Conservation (phyloP, 2,888 invertebrate species). For the Hemithea aestivaria region DNA sequence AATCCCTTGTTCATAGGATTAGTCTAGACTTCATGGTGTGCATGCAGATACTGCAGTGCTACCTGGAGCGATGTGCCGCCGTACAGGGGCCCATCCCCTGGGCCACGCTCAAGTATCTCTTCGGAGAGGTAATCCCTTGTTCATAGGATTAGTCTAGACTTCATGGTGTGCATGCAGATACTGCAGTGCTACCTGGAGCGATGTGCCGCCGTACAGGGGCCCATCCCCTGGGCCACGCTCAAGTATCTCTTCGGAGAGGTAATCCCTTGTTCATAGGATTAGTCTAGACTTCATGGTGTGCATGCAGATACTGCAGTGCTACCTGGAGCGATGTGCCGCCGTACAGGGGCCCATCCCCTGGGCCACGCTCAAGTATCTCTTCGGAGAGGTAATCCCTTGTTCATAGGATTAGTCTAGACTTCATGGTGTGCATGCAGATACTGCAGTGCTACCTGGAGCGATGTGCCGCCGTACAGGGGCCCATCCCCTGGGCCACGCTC, state of each 20-base stretch:
- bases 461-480: slow-evolving; percentile 76
- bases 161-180: slow-evolving; percentile 92
- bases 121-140: slow-evolving; percentile 87
- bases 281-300: slow-evolving; percentile 96
- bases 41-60: slow-evolving; percentile 90
- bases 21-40: slow-evolving; percentile 96
- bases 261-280: too few species aligned
- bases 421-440: slow-evolving; percentile 92
- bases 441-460: slow-evolving; percentile 91
- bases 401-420: too few species aligned
- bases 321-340: slow-evolving; percentile 84
- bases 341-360: slow-evolving; percentile 86
- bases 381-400: slow-evolving; percentile 87
- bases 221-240: slow-evolving; percentile 93
- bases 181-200: slow-evolving; percentile 91
- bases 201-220: slow-evolving; percentile 76
- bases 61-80: slow-evolving; percentile 84
- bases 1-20: too few species aligned
- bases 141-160: too few species aligned
- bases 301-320: slow-evolving; percentile 90
- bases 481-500: slow-evolving; percentile 93
- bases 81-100: slow-evolving; percentile 86
- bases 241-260: slow-evolving; percentile 96
- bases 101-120: slow-evolving; percentile 93
- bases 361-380: slow-evolving; percentile 93